Conservation (phyloP, 2,888 invertebrate species). For the Dysmachus trigonus region DNA sequence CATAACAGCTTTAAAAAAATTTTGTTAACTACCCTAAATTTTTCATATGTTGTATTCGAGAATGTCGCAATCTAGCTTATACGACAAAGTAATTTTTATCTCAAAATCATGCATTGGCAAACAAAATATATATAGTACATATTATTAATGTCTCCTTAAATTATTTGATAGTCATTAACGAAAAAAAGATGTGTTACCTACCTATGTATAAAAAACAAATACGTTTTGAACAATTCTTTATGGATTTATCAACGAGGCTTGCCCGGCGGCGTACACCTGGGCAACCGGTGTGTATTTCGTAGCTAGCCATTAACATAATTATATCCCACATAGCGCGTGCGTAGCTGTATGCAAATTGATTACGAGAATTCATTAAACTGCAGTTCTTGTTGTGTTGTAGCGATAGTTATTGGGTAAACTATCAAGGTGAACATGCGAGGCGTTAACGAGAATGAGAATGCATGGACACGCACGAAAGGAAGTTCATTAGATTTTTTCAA, state of each 20-base stretch:
- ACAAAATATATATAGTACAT: no score
- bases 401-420: background rate
- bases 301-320: background rate
- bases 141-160: no score
- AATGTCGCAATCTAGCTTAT: no score
- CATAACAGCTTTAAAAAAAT: no score
- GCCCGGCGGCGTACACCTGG: background rate
- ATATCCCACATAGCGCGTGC: background rate
- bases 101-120: no score
- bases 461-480: background rate
- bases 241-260: background rate
- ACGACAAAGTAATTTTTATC: no score
- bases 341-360: background rate
- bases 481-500: background rate
- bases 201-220: no score
- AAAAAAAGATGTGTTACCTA: background rate
- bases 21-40: no score
- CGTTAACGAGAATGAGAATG: background rate
- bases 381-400: background rate
- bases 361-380: background rate
- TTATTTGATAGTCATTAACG: no score
- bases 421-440: background rate
- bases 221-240: background rate
- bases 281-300: background rate
- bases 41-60: no score